Conservation (phyloP, 1,140 invertebrate species). For the Aphelinus atriplicis region DNA sequence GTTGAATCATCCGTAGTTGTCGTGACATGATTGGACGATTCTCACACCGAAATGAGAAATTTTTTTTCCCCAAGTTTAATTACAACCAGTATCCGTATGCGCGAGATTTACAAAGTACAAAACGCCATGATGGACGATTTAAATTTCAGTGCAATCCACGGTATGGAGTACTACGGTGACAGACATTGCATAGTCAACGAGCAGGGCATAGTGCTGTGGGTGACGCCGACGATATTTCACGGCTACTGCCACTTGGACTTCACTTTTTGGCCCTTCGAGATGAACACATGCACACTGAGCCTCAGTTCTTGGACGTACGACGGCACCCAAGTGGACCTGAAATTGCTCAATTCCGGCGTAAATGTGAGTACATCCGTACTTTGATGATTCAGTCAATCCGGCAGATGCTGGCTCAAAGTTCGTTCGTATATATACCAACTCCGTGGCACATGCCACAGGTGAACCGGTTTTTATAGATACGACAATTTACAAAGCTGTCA, state of each 20-base stretch:
- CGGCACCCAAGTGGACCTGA: slow-evolving; percentile 73
- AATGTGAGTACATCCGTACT: slow-evolving; percentile 64
- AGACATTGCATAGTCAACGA: slow-evolving; percentile 69
- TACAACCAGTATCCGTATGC: background rate
- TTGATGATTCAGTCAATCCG: too few relatives aligned
- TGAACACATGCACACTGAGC: slow-evolving; percentile 73
- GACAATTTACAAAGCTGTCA: too few relatives aligned
- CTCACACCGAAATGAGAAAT: background rate
- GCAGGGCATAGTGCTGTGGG: slow-evolving; percentile 74
- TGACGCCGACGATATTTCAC: slow-evolving; percentile 74
- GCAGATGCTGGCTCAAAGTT: too few relatives aligned
- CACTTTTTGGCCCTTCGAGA: slow-evolving; percentile 77
- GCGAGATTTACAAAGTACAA: too few relatives aligned
- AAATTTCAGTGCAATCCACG: slow-evolving; percentile 62
- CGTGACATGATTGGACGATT: too few relatives aligned
- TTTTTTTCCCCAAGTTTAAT: background rate
- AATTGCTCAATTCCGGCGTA: slow-evolving; percentile 44
- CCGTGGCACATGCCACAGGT: too few relatives aligned
- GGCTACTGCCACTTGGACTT: slow-evolving; percentile 76
- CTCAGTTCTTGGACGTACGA: slow-evolving; percentile 79
- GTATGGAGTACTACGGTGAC: slow-evolving; percentile 70
- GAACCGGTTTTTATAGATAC: too few relatives aligned
- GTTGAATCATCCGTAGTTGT: too few relatives aligned
- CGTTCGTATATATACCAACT: too few relatives aligned
- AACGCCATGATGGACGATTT: too few relatives aligned